phyloP scores from a whole-genome alignment of 1,140 invertebrate genomes.

The Charaxes varanes region DNA sequence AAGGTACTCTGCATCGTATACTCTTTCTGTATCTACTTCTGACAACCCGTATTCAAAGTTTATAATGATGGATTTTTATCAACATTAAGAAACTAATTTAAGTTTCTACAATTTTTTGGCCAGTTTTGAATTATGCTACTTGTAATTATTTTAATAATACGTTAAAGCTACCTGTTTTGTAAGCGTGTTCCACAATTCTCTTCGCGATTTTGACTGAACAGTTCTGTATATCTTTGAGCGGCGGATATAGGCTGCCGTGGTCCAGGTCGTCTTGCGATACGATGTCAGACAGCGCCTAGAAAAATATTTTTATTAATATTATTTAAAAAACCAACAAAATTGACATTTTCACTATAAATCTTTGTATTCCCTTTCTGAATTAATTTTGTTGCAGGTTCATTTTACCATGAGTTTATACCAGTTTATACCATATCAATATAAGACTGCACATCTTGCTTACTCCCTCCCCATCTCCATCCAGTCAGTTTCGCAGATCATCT shows the following conservation, averaged over 20 bases:
- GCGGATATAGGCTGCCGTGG: conserved; percentile 94
- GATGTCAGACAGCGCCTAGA: conserved; percentile 86
- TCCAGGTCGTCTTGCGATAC: conserved; percentile 89
- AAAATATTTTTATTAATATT: too few relatives aligned
- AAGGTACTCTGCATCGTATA: too few relatives aligned
- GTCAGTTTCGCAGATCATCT: too few relatives aligned
- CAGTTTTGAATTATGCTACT: too few relatives aligned
- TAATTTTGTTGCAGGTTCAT: too few relatives aligned
- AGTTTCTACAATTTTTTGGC: background rate
- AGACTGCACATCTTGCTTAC: too few relatives aligned
- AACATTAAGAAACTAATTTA: background rate
- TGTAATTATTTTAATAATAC: background rate
- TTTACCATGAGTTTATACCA: too few relatives aligned
- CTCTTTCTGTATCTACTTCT: background rate
- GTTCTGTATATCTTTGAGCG: conserved; percentile 88
- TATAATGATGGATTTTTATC: background rate
- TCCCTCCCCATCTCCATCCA: too few relatives aligned
- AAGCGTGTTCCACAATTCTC: conserved; percentile 90
- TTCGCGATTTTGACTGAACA: conserved; percentile 93
- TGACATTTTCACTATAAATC: too few relatives aligned
- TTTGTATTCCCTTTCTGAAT: too few relatives aligned
- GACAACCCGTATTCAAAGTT: background rate
- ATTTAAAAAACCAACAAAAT: too few relatives aligned
- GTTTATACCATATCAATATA: too few relatives aligned
- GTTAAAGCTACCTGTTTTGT: conserved; percentile 78